Percentiles rank a stretch among this genome's conserved stretches.
phyloP scores from a whole-genome alignment of 2,113 vertebrate species.

The Cyanoderma ruficeps region DNA sequence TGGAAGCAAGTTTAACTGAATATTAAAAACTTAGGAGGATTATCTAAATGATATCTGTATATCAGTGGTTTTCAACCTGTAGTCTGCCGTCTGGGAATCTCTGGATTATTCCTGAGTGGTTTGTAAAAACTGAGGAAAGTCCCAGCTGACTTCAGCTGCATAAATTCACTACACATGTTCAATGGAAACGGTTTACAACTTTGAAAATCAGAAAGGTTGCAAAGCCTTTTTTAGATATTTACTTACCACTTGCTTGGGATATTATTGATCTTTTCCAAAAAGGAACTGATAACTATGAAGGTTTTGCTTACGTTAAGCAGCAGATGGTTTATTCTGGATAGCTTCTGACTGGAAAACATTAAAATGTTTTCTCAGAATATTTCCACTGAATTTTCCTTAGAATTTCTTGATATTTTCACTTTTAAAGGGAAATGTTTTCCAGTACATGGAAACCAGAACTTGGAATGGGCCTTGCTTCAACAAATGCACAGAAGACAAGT shows the following conservation, averaged over 20 bases:
- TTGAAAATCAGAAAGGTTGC: slow-evolving; percentile 14
- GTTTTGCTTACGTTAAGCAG: slow-evolving; percentile 18
- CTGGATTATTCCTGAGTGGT: background rate
- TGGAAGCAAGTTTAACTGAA: background rate
- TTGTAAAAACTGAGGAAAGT: background rate
- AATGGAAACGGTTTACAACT: background rate
- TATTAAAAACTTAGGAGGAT: slow-evolving; percentile 21
- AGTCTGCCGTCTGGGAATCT: slow-evolving; percentile 14
- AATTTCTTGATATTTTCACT: background rate
- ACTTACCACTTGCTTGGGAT: background rate
- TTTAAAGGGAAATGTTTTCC: slow-evolving; percentile 7
- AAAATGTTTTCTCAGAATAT: background rate
- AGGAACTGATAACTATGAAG: background rate
- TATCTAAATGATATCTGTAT: background rate
- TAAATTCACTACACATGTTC: background rate
- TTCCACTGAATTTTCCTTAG: background rate
- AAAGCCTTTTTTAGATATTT: slow-evolving; percentile 19
- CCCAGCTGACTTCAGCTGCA: background rate
- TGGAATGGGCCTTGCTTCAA: background rate
- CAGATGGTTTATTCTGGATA: slow-evolving; percentile 34
- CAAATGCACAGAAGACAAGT: background rate
- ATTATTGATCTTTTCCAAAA: slow-evolving; percentile 40
- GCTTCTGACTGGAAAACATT: slow-evolving; percentile 15
- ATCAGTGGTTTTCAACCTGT: background rate
- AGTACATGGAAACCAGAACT: background rate